A percentile compares a stretch with the other conserved stretches of the same genome.
Conservation (phyloP, 2,797 vertebrate species). For the Pangasius larnaudii region DNA sequence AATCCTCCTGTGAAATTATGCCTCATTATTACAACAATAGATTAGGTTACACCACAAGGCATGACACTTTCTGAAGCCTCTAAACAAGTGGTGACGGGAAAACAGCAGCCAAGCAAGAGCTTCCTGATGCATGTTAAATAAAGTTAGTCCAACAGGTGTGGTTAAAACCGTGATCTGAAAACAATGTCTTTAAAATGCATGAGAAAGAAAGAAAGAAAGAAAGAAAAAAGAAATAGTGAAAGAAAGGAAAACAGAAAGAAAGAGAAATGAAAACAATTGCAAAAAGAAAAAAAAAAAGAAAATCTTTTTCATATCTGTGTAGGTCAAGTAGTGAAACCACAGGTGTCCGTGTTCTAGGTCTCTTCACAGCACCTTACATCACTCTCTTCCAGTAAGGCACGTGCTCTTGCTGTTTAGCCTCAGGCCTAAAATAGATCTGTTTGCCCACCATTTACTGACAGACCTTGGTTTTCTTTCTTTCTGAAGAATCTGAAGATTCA, state of each 20-base stretch:
- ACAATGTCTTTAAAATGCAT: background rate
- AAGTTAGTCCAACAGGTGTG: conserved; percentile 11
- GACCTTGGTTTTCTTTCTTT: conserved; percentile 8
- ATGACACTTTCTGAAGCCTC: conserved; percentile 44
- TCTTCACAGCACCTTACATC: conserved; percentile 45
- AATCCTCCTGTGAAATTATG: conserved; percentile 48
- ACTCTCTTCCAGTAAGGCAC: conserved; percentile 69
- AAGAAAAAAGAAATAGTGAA: background rate
- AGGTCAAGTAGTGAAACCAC: conserved; percentile 18
- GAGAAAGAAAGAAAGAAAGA: background rate
- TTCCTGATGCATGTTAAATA: conserved; percentile 42
- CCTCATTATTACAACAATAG: conserved; percentile 50
- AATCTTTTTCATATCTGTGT: background rate
- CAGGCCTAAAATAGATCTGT: conserved; percentile 64
- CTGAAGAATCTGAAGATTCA: background rate
- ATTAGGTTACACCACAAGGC: conserved; percentile 59
- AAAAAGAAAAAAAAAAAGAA: background rate
- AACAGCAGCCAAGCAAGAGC: conserved; percentile 36
- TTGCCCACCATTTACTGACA: conserved; percentile 30
- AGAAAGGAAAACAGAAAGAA: background rate
- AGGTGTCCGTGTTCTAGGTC: conserved; percentile 32
- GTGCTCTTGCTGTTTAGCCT: conserved; percentile 53
- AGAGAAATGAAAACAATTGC: background rate
- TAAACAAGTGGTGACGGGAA: conserved; percentile 47
- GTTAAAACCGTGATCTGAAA: background rate